phyloP scores from a whole-genome alignment of 1,140 invertebrate species.

The Conus betulinus region DNA sequence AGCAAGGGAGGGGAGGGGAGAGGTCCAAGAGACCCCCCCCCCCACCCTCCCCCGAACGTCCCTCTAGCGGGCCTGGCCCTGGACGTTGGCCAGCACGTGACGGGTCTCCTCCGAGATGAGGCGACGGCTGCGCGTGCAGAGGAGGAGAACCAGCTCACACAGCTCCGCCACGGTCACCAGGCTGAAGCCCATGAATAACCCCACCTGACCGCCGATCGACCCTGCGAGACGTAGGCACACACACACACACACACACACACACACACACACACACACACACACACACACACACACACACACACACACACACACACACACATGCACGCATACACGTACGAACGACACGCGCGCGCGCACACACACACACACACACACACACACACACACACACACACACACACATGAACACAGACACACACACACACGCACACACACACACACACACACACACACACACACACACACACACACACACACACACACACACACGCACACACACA shows the following conservation, averaged over 20 bases:
- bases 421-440: background rate
- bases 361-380: background rate
- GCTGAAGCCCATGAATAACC: slow-evolving; percentile 52
- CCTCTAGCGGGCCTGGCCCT: background rate
- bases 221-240: slow-evolving; percentile 24
- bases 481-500: too few relatives aligned
- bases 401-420: background rate
- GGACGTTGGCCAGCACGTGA: background rate
- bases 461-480: background rate
- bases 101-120: slow-evolving; percentile 22
- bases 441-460: background rate
- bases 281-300: background rate
- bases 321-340: too few relatives aligned
- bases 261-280: background rate
- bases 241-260: background rate
- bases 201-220: slow-evolving; percentile 52
- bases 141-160: slow-evolving; percentile 47
- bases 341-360: background rate
- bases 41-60: too few relatives aligned
- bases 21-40: too few relatives aligned
- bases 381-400: background rate
- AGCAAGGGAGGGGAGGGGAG: too few relatives aligned
- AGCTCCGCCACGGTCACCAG: slow-evolving; percentile 49
- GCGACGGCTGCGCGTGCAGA: slow-evolving; percentile 38
- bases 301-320: slow-evolving; percentile 5